A percentile compares a stretch with the other conserved stretches of the same genome.
These are phyloP conservation scores for Xiphophorus maculatus DNA, from an alignment of 2,113 vertebrate genomes.

Conservation along the genomic window DNA sequence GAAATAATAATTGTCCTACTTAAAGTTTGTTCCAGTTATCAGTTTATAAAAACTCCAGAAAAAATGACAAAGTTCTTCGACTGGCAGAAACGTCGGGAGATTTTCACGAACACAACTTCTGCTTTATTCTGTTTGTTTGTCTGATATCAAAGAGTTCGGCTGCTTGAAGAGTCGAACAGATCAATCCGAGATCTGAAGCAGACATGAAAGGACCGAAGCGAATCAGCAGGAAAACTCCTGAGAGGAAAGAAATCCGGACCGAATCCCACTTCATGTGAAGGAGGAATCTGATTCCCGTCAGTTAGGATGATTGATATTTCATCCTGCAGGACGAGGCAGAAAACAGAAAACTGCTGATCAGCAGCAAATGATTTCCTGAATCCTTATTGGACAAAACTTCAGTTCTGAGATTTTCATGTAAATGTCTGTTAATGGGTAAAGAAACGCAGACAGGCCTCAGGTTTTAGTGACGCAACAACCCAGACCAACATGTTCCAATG, in stretches of 20 bases:
- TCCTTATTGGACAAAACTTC: too few species aligned
- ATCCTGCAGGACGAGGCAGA: background rate
- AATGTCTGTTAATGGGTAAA: too few species aligned
- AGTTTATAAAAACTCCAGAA: background rate
- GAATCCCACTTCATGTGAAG: background rate
- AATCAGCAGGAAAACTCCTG: background rate
- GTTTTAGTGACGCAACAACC: too few species aligned
- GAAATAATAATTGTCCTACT: too few species aligned
- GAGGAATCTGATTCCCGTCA: background rate
- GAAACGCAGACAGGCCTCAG: too few species aligned
- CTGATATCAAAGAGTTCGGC: background rate
- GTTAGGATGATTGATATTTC: background rate
- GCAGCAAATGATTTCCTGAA: too few species aligned
- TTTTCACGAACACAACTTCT: background rate
- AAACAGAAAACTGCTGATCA: background rate
- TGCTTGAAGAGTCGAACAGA: background rate
- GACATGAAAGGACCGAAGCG: conserved; percentile 6
- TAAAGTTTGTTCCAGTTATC: too few species aligned
- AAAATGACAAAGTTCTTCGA: background rate
- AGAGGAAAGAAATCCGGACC: conserved; percentile 9
- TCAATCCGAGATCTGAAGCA: background rate
- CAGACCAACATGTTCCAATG: too few species aligned
- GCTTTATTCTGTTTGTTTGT: conserved; percentile 15
- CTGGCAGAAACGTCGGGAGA: background rate
- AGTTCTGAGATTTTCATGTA: too few species aligned